phyloP scores from a whole-genome alignment of 1,140 invertebrate species.

The Saccostrea echinata region DNA sequence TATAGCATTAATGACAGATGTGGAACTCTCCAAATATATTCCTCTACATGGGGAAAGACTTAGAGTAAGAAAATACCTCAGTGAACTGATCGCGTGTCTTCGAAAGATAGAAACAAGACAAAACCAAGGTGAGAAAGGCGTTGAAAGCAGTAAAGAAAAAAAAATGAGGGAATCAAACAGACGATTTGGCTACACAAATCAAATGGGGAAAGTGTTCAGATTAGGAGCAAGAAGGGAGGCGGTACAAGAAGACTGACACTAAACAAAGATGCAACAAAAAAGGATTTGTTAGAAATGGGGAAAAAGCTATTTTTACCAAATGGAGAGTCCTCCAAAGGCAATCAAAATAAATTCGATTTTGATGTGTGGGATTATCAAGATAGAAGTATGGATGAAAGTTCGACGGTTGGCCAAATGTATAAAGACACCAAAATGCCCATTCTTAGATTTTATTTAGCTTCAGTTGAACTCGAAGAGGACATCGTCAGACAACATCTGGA shows the following conservation, averaged over 20 bases:
- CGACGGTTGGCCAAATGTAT: constrained; percentile 46
- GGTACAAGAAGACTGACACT: constrained; percentile 49
- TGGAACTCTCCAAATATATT: constrained; percentile 8
- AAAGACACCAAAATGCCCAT: constrained; percentile 45
- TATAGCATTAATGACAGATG: constrained; percentile 9
- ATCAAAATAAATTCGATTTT: neutral
- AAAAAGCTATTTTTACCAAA: constrained; percentile 51
- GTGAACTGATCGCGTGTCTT: too few species aligned
- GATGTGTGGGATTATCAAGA: constrained; percentile 36
- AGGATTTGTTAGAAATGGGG: constrained; percentile 22
- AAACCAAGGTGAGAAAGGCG: neutral
- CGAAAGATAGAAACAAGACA: neutral
- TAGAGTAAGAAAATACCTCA: too few species aligned
- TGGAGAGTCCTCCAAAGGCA: neutral
- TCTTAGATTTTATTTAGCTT: constrained; percentile 46
- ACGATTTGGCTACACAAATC: constrained; percentile 3
- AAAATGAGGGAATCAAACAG: too few species aligned
- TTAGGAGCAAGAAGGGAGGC: constrained; percentile 47
- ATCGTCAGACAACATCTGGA: neutral
- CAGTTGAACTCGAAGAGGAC: constrained; percentile 20
- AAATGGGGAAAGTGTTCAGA: constrained; percentile 33
- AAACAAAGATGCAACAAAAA: constrained; percentile 43
- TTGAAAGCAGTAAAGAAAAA: constrained; percentile 6
- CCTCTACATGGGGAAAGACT: neutral
- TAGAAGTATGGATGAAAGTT: constrained; percentile 30